Evolutionary conservation across 1,140 invertebrate genomes (phyloP).

Genomic region (Trichonephila inaurata): DNA sequence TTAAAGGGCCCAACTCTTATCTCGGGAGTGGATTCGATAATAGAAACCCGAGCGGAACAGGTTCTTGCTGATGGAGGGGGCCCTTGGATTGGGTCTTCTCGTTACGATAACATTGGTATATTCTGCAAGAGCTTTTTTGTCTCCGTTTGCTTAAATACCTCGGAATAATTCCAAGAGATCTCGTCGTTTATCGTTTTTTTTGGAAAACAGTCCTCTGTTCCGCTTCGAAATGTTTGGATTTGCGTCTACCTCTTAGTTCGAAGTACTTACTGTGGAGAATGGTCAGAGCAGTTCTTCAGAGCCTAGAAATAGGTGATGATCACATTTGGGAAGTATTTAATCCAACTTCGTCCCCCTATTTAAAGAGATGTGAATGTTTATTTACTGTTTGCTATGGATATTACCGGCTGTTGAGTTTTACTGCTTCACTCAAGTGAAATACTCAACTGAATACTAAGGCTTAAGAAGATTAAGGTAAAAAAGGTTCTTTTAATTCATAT

Average conservation of each 20-base stretch:
- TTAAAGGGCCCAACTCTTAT: constrained; percentile 70
- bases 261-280: background rate
- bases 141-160: constrained; percentile 36
- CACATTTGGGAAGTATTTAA: background rate
- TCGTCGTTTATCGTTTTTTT: background rate
- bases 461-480: no score
- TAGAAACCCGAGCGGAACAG: constrained; percentile 67
- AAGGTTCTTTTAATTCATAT: no score
- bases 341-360: no score
- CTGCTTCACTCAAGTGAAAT: no score
- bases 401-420: no score
- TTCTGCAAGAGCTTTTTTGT: constrained; percentile 21
- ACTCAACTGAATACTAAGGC: no score
- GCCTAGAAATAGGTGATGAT: background rate
- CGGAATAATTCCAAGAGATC: background rate
- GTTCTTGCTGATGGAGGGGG: constrained; percentile 51
- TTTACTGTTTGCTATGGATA: no score
- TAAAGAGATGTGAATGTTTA: no score
- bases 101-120: constrained; percentile 44
- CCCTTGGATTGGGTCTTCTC: constrained; percentile 44
- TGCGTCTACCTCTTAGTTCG: background rate
- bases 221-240: constrained; percentile 18
- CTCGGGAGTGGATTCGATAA: constrained; percentile 69
- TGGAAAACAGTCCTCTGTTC: background rate
- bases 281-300: background rate